Base-by-base conservation (phyloP, 2,113 vertebrate genomes). In the Pyrgilauda ruficollis region DNA sequence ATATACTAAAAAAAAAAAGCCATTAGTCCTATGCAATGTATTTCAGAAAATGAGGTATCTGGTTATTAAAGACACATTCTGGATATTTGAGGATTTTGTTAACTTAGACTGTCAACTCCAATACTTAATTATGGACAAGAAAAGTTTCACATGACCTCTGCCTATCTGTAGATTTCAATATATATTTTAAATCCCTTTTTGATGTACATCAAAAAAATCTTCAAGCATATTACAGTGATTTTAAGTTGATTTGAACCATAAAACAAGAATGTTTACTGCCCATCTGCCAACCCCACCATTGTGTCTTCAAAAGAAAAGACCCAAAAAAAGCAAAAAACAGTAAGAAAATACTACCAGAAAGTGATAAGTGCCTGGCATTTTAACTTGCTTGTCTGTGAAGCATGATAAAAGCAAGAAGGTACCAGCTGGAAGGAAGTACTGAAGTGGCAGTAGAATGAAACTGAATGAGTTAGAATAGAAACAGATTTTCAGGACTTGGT, bases 51-150 rank as follows among this genome's bases (percentile, higher is more conserved):
- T 44, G 16, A 70, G 44, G 27, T 56, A 82, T 88, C 74, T 88
- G 53, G 2, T 39, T 95, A 87, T 87, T 73, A 80, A 89, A 92
- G 80, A 76, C 44, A 73, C 37, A 81, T 72, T 61, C 66, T 0
- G 0, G 67, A 85, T 91, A 92, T 87, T 79, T 90, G 75, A 96
- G 73, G 93, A 85, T 92, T 93, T 87, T 69, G 22, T 66, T 89
- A 89, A 90, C 70, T 91, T 53, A 47, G 16, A 46, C 56, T 76
- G 84, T 95, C 76, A 68, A 20, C 31, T 89, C 66, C 43, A 84
- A 87, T 75, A 33, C 26, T 50, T 15, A 23, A 82, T 72, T 79
- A 67, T 3, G 27, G 55, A 73, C 80, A 84, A 77, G 82, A 74
- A 35, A 90, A 84, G 49, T 47, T 90, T 77, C 73, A 81, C 23